Conservation (phyloP, 2,797 vertebrate genomes). For the Loriculus beryllinus region DNA sequence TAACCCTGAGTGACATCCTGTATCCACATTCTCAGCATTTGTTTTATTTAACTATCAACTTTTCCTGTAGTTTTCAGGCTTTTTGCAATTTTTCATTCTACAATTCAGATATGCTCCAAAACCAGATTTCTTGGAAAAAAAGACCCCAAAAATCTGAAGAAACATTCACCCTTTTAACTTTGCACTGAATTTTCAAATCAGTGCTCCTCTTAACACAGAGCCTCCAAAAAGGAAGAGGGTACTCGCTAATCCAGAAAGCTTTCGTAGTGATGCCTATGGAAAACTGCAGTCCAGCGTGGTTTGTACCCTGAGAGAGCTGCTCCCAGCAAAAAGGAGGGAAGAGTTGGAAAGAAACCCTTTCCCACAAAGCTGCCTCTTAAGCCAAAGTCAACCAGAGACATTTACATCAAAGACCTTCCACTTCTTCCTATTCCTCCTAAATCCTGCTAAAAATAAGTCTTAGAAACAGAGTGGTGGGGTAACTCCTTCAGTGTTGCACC, state of each 20-base stretch:
- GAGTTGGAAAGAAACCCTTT: neutral
- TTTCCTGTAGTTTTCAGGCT: neutral
- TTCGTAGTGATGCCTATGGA: neutral
- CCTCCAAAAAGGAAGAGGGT: neutral
- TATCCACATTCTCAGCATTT: neutral
- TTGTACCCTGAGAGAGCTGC: neutral
- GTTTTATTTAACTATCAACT: neutral
- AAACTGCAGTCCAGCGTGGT: neutral
- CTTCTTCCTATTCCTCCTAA: neutral
- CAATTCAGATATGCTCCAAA: neutral
- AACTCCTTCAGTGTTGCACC: neutral
- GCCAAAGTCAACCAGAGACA: neutral
- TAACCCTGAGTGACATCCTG: neutral
- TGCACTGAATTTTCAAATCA: neutral
- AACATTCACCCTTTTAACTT: neutral
- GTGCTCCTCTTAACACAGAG: accelerated
- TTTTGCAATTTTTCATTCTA: neutral
- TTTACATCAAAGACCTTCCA: neutral
- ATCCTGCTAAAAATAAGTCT: neutral
- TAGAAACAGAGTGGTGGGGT: neutral
- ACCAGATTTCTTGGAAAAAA: neutral
- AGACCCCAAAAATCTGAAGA: neutral
- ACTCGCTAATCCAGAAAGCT: neutral
- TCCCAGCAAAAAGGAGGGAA: neutral
- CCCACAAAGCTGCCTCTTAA: neutral